These are phyloP conservation scores for Ophiodon elongatus DNA, from an alignment of 2,113 vertebrate genomes.

Conservation along the genomic window DNA sequence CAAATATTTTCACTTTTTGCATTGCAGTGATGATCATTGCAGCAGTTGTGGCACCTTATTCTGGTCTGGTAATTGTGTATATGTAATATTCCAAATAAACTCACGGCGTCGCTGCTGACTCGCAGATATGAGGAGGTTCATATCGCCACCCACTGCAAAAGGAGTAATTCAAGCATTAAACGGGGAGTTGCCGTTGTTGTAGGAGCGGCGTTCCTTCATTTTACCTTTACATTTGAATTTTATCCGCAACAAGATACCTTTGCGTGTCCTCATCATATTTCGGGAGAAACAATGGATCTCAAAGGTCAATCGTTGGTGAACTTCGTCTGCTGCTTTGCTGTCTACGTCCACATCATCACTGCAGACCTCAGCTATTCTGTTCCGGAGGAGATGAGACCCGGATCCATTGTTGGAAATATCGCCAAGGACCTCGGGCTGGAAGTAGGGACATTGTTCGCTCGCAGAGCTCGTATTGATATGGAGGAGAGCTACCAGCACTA, in stretches of 20 bases:
- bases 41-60: rapidly evolving
- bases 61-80: rapidly evolving
- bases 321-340: background rate
- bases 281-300: background rate
- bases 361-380: slow-evolving; percentile 73
- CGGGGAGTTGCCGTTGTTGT: slow-evolving; percentile 30
- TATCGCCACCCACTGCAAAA: slow-evolving; percentile 50
- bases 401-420: slow-evolving; percentile 82
- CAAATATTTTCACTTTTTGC: background rate
- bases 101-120: slow-evolving; percentile 68
- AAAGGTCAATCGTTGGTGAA: background rate
- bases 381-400: slow-evolving; percentile 80
- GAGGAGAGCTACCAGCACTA: slow-evolving; percentile 63
- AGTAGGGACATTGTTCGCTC: slow-evolving; percentile 54
- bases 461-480: slow-evolving; percentile 68
- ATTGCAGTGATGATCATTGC: rapidly evolving
- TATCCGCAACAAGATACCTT: rapidly evolving
- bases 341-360: slow-evolving; percentile 20
- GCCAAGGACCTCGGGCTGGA: slow-evolving; percentile 81
- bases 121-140: background rate
- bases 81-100: slow-evolving; percentile 49
- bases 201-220: rapidly evolving
- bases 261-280: rapidly evolving
- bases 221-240: background rate
- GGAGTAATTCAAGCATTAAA: background rate